A percentile compares a stretch with the other conserved stretches of the same genome.
These are phyloP conservation scores for Plemyria rubiginata DNA, from an alignment of 2,888 invertebrate genomes.

Conservation along the genomic window DNA sequence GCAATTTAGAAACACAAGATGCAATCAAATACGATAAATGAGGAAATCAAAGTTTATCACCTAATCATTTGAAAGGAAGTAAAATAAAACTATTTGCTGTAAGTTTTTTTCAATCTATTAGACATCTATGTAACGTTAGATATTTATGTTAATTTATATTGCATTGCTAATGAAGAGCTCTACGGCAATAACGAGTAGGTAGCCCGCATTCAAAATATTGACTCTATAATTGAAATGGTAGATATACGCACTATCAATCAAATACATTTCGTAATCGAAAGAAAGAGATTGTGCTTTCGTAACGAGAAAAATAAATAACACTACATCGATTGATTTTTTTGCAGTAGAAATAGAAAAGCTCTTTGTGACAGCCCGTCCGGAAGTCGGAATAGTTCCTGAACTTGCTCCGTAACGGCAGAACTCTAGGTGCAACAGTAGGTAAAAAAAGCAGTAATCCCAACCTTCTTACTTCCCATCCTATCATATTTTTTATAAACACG, in stretches of 20 bases:
- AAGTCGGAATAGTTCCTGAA: too few species aligned
- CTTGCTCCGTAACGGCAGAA: too few species aligned
- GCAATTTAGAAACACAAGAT: too few species aligned
- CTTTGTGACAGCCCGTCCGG: too few species aligned
- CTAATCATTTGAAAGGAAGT: not conserved
- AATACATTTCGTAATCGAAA: slow-evolving; percentile 41
- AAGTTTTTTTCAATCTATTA: too few species aligned
- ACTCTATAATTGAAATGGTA: slow-evolving; percentile 8
- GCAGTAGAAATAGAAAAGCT: too few species aligned
- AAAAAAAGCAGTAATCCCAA: too few species aligned
- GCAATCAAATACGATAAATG: not conserved
- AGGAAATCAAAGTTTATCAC: not conserved
- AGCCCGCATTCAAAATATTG: slow-evolving; percentile 14
- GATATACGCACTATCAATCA: slow-evolving; percentile 30
- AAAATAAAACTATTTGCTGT: not conserved
- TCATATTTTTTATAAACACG: too few species aligned
- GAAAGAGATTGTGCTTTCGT: slow-evolving; percentile 48
- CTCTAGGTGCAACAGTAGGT: too few species aligned
- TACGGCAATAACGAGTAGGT: slow-evolving; percentile 1
- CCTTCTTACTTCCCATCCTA: too few species aligned
- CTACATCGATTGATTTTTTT: slow-evolving; percentile 16
- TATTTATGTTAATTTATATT: too few species aligned
- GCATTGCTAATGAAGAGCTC: slow-evolving; percentile 6
- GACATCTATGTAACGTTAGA: too few species aligned
- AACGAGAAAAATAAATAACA: slow-evolving; percentile 33